phyloP scores from a whole-genome alignment of 2,888 invertebrate genomes.

The Euzetes globulus region DNA sequence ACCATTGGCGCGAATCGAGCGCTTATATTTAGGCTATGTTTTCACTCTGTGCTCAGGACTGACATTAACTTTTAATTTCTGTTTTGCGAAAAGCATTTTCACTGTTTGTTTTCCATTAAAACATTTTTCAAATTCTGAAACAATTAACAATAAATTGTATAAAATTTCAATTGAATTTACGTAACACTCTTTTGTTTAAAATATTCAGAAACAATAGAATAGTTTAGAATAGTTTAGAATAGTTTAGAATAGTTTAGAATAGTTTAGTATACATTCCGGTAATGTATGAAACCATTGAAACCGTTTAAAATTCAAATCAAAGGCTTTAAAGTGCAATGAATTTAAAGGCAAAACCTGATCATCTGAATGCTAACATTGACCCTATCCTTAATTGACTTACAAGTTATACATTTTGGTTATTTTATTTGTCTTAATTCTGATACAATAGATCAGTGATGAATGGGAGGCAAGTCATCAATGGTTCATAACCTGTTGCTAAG shows the following conservation, averaged over 20 bases:
- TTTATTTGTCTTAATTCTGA: neutral
- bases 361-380: neutral
- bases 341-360: neutral
- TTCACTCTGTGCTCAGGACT: slow-evolving; percentile 1
- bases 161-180: too few relatives aligned
- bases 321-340: neutral
- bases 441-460: neutral
- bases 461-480: neutral
- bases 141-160: too few relatives aligned
- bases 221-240: too few relatives aligned
- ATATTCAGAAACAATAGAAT: too few relatives aligned
- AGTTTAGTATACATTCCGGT: too few relatives aligned
- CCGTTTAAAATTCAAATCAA: neutral
- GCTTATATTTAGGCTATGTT: neutral
- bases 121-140: too few relatives aligned
- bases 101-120: too few relatives aligned
- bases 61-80: neutral
- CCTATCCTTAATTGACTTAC: neutral
- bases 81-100: neutral
- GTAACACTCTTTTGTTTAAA: too few relatives aligned
- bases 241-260: too few relatives aligned
- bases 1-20: slow-evolving; percentile 7
- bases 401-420: neutral
- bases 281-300: neutral
- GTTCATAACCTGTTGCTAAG: too few relatives aligned